Evolutionary conservation across 2,113 vertebrate genomes (phyloP).

Genomic region (Crotalus tigris): DNA sequence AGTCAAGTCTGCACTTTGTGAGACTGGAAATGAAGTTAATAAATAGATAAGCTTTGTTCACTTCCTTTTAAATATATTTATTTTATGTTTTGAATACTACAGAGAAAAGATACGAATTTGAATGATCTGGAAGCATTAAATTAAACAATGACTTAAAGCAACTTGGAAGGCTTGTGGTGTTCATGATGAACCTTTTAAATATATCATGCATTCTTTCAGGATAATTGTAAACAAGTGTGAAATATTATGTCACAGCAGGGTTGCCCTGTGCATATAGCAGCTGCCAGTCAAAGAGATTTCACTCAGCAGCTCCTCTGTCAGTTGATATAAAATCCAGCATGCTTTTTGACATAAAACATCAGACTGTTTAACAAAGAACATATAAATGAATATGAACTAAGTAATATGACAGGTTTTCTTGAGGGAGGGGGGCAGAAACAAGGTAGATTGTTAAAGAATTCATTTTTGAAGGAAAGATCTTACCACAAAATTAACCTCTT

Average conservation of each 20-base stretch:
- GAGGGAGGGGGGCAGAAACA: conserved; percentile 5
- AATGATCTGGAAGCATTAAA: conserved; percentile 12
- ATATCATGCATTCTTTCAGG: conserved; percentile 13
- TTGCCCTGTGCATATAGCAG: conserved; percentile 6
- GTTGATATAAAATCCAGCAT: conserved; percentile 33
- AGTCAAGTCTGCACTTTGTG: not conserved
- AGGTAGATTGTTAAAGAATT: conserved; percentile 6
- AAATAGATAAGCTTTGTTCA: not conserved
- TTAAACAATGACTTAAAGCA: conserved; percentile 1
- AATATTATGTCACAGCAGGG: conserved; percentile 2
- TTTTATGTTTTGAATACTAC: not conserved
- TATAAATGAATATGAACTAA: conserved; percentile 10
- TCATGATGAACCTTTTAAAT: conserved; percentile 7
- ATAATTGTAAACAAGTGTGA: conserved; percentile 42
- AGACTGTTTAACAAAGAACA: conserved; percentile 35
- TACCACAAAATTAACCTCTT: not conserved
- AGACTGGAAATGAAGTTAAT: not conserved
- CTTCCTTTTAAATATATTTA: not conserved
- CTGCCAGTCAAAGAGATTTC: conserved; percentile 34
- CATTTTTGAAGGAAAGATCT: not conserved
- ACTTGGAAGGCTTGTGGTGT: not conserved
- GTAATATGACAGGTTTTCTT: conserved; percentile 27
- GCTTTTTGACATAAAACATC: conserved; percentile 28
- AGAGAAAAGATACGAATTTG: not conserved
- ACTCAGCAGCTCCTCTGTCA: not conserved